These are phyloP conservation scores for Drosophila ercepeae DNA, from an alignment of 1,140 invertebrate species.

Conservation along the genomic window DNA sequence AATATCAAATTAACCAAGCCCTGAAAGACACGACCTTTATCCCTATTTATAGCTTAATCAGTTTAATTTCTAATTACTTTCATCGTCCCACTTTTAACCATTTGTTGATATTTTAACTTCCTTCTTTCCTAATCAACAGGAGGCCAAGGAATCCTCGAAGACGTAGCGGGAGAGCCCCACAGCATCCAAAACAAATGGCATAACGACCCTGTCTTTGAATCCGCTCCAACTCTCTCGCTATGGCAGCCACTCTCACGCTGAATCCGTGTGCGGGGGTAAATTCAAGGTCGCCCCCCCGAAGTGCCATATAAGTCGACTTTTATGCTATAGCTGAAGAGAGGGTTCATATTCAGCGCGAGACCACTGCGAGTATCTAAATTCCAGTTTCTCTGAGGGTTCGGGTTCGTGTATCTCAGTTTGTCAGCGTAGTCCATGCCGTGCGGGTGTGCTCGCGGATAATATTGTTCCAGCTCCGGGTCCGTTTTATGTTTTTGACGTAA, in stretches of 20 bases:
- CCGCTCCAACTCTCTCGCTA: background rate
- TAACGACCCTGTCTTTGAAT: constrained; percentile 30
- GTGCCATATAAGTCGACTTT: background rate
- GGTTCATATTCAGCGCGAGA: constrained; percentile 55
- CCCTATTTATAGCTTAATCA: constrained; percentile 5
- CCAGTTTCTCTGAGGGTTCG: background rate
- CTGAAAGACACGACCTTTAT: background rate
- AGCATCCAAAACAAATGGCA: constrained; percentile 55
- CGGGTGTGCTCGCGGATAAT: constrained; percentile 65
- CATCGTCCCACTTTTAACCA: constrained; percentile 22
- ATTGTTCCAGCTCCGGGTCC: constrained; percentile 36
- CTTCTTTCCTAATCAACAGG: constrained; percentile 61
- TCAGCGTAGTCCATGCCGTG: constrained; percentile 67
- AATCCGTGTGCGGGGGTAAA: background rate
- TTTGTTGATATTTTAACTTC: constrained; percentile 55
- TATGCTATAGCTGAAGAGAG: background rate
- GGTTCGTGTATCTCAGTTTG: constrained; percentile 40
- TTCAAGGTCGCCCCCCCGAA: constrained; percentile 58
- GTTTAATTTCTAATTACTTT: constrained; percentile 48
- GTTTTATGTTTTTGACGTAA: constrained; percentile 60
- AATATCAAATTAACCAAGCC: background rate
- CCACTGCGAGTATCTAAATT: constrained; percentile 1
- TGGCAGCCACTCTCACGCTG: background rate
- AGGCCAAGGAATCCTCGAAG: constrained; percentile 17
- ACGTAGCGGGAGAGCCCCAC: constrained; percentile 6